These are phyloP conservation scores for Stylophora pistillata DNA, from an alignment of 64 coral and sea anemone genomes.

Conservation along the genomic window DNA sequence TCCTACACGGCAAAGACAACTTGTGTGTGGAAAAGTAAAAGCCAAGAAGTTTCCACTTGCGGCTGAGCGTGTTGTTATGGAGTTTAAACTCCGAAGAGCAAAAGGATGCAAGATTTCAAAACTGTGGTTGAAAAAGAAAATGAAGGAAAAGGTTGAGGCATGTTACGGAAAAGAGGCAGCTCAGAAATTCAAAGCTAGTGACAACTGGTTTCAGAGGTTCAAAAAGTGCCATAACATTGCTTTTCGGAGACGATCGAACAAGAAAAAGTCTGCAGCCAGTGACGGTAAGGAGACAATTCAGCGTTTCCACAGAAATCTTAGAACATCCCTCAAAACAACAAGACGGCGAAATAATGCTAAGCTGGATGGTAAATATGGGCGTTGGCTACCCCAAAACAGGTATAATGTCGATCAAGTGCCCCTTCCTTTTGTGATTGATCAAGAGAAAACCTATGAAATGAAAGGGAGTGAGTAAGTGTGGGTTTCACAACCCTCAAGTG, in stretches of 20 bases:
- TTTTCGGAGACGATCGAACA: conserved; percentile 12
- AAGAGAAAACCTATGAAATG: not conserved
- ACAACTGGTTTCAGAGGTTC: conserved; percentile 61
- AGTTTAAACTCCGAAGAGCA: conserved; percentile 18
- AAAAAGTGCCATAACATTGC: conserved; percentile 44
- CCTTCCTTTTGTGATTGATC: conserved; percentile 9
- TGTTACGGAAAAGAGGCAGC: conserved; percentile 34
- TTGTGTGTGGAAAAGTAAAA: not conserved
- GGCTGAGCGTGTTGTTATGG: conserved; percentile 16
- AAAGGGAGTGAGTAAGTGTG: conserved; percentile 24
- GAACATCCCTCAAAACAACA: not conserved
- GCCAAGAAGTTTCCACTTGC: conserved; percentile 45
- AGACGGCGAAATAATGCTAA: not conserved
- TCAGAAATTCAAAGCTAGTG: conserved; percentile 35
- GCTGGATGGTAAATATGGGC: not conserved
- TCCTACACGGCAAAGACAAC: too few relatives aligned
- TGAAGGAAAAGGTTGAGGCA: conserved; percentile 31
- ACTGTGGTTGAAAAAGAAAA: conserved; percentile 59
- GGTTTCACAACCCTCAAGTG: conserved; percentile 36
- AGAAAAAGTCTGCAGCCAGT: not conserved
- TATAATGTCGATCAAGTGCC: conserved; percentile 21
- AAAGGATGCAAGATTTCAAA: conserved; percentile 60
- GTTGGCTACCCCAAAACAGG: not conserved
- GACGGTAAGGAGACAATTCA: not conserved
- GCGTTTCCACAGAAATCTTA: not conserved